These are phyloP conservation scores for Centruroides sculpturatus DNA, from an alignment of 1,140 invertebrate genomes.

Conservation along the genomic window DNA sequence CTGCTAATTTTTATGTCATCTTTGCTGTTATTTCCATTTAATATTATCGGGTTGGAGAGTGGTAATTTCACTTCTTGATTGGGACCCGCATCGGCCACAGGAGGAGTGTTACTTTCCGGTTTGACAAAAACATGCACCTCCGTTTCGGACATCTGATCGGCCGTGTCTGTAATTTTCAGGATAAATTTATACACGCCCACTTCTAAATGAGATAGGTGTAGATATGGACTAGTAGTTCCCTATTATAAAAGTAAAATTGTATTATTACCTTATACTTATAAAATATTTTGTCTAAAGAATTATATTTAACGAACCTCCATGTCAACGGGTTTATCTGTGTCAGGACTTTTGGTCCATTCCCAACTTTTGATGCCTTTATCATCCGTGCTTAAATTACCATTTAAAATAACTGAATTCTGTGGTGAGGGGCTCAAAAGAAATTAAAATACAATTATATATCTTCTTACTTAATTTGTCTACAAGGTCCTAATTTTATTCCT, in stretches of 20 bases:
- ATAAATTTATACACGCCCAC: conserved; percentile 89
- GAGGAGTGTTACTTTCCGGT: conserved; percentile 63
- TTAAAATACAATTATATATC: no score
- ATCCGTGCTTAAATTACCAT: conserved; percentile 79
- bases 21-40: conserved; percentile 66
- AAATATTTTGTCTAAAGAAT: conserved; percentile 5
- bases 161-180: conserved; percentile 78
- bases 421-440: no score
- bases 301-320: conserved; percentile 48
- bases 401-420: conserved; percentile 64
- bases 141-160: conserved; percentile 66
- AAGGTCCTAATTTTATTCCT: no score
- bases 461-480: no score
- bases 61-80: conserved; percentile 52
- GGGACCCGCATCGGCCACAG: conserved; percentile 40
- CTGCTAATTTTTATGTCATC: conserved; percentile 68
- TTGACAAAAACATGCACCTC: conserved; percentile 89
- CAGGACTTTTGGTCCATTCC: conserved; percentile 84
- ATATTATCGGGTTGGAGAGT: conserved; percentile 46
- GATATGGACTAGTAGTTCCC: conserved; percentile 62
- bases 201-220: conserved; percentile 73
- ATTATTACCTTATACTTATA: not conserved
- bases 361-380: conserved; percentile 82
- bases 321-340: conserved; percentile 66
- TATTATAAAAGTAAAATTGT: not conserved